These are phyloP conservation scores for Gymnosoma rotundatum DNA, from an alignment of 2,888 invertebrate genomes.

Conservation along the genomic window DNA sequence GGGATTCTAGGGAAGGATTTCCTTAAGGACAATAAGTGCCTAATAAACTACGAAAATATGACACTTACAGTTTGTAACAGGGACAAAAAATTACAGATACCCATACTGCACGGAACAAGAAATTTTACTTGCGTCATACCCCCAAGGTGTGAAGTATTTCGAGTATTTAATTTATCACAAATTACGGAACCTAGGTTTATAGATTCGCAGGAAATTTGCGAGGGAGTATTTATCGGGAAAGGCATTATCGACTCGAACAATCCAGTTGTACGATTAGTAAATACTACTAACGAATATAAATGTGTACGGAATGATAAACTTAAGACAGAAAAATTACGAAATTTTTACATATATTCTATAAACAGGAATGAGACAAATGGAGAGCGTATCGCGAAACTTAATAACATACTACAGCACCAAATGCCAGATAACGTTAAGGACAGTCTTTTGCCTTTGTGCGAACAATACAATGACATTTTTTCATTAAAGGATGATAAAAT, in stretches of 20 bases:
- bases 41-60: slow-evolving; percentile 9
- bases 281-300: slow-evolving; percentile 12
- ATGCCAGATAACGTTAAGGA: slow-evolving; percentile 5
- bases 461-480: slow-evolving; percentile 11
- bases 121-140: slow-evolving; percentile 18
- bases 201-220: slow-evolving; percentile 17
- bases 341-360: slow-evolving; percentile 17
- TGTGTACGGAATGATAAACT: slow-evolving; percentile 1
- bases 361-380: neutral
- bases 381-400: neutral
- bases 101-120: slow-evolving; percentile 2
- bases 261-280: slow-evolving; percentile 9
- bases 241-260: neutral
- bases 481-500: slow-evolving; percentile 27
- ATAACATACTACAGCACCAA: neutral
- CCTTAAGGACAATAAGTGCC: slow-evolving; percentile 10
- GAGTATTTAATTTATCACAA: neutral
- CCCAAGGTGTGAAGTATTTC: slow-evolving; percentile 33
- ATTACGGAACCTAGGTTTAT: slow-evolving; percentile 20
- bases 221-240: slow-evolving; percentile 26
- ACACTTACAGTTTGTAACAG: neutral
- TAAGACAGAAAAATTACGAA: neutral
- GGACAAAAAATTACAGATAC: neutral
- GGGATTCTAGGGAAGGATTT: neutral
- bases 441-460: slow-evolving; percentile 11